phyloP scores from a whole-genome alignment of 1,140 invertebrate genomes.

The Bombus turneri region DNA sequence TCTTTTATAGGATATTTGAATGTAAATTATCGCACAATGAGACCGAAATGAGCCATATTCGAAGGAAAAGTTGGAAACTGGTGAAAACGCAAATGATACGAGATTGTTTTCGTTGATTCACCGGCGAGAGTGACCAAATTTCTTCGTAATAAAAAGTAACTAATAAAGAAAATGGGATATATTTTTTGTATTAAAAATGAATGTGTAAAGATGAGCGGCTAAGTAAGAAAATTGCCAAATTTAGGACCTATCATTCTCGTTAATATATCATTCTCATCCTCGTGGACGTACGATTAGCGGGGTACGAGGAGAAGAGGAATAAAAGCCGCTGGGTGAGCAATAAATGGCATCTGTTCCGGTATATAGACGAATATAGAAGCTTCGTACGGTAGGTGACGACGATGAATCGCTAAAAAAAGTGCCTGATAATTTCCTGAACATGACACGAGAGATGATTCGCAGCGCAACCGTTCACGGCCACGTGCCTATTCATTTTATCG shows the following conservation, averaged over 20 bases:
- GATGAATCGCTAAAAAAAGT: slow-evolving; percentile 20
- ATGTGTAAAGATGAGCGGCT: too few relatives aligned
- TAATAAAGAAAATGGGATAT: too few relatives aligned
- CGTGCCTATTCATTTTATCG: slow-evolving; percentile 18
- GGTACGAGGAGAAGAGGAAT: not conserved
- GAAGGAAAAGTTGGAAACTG: not conserved
- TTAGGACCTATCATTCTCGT: too few relatives aligned
- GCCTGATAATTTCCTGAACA: slow-evolving; percentile 33
- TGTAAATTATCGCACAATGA: not conserved
- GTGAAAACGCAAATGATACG: not conserved
- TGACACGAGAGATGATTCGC: slow-evolving; percentile 21
- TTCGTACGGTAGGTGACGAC: slow-evolving; percentile 8
- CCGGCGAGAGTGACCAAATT: not conserved
- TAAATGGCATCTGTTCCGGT: not conserved
- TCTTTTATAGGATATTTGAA: not conserved
- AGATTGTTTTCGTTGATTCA: not conserved
- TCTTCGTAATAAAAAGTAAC: not conserved
- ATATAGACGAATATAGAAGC: slow-evolving; percentile 8
- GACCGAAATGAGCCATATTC: not conserved
- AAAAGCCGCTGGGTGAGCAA: not conserved
- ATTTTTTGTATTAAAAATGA: too few relatives aligned
- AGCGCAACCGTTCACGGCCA: not conserved
- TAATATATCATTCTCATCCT: not conserved
- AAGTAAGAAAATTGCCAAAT: too few relatives aligned
- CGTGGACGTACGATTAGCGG: not conserved